These are phyloP conservation scores for Cepaea nemoralis DNA, from an alignment of 1,140 invertebrate genomes.

Conservation along the genomic window DNA sequence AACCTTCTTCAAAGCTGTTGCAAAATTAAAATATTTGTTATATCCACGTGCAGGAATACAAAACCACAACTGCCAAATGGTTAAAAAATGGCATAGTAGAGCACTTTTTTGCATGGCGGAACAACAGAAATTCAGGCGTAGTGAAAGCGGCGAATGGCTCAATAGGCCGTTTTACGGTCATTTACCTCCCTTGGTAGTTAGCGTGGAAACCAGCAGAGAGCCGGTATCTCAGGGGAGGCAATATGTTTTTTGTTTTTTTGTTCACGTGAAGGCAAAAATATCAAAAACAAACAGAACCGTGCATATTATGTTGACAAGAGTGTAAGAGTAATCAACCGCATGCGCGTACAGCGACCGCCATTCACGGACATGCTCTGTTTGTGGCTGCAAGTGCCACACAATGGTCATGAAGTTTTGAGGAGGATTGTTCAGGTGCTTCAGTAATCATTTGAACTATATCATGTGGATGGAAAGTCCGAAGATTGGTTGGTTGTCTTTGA, in stretches of 20 bases:
- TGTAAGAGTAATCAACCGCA: background rate
- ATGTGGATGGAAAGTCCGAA: too few relatives aligned
- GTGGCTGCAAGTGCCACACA: too few relatives aligned
- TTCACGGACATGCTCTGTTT: too few relatives aligned
- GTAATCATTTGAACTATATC: too few relatives aligned
- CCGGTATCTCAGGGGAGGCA: background rate
- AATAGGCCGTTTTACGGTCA: background rate
- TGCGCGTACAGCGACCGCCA: background rate
- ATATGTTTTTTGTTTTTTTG: background rate
- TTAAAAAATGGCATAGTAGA: background rate
- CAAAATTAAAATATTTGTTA: conserved; percentile 14
- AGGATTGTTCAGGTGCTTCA: too few relatives aligned
- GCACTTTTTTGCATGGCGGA: background rate
- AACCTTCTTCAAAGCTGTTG: background rate
- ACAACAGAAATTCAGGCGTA: background rate
- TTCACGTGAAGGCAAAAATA: background rate
- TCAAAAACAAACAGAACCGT: background rate
- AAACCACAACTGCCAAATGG: background rate
- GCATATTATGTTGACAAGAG: background rate
- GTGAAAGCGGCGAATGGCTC: background rate
- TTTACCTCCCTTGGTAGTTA: background rate
- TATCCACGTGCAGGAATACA: background rate
- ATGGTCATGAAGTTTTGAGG: too few relatives aligned
- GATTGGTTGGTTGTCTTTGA: too few relatives aligned
- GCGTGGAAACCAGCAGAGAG: conserved; percentile 1